Conservation (phyloP, 1,140 invertebrate species). For the Leptonema lineaticorne region DNA sequence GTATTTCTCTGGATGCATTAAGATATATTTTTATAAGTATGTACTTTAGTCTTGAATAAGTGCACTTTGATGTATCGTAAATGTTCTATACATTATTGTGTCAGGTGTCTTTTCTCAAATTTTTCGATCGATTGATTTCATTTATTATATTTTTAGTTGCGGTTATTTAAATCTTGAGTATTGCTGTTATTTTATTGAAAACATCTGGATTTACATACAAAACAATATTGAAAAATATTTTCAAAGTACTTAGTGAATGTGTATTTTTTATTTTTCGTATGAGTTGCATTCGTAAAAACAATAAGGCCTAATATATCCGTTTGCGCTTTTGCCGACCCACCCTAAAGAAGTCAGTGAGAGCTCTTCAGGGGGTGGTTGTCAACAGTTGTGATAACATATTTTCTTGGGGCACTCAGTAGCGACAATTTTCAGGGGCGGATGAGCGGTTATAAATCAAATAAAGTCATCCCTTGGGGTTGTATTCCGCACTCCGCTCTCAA, state of each 20-base stretch:
- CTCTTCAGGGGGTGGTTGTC: conserved; percentile 22
- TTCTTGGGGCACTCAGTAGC: conserved; percentile 26
- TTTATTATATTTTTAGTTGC: too few species aligned
- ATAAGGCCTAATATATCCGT: background rate
- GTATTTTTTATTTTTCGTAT: too few species aligned
- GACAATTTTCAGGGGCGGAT: conserved; percentile 11
- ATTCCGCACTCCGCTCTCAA: too few species aligned
- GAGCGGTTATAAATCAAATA: conserved; percentile 30
- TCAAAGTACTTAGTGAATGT: too few species aligned
- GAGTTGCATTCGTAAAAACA: conserved; percentile 28
- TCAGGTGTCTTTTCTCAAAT: conserved; percentile 18
- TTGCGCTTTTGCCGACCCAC: background rate
- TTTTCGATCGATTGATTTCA: too few species aligned
- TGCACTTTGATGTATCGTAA: conserved; percentile 1
- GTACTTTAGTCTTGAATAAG: background rate
- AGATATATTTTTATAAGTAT: background rate
- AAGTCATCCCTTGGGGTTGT: conserved; percentile 28
- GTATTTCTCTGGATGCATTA: conserved; percentile 21
- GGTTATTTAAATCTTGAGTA: too few species aligned
- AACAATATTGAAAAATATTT: too few species aligned
- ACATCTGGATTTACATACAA: too few species aligned
- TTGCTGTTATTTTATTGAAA: too few species aligned
- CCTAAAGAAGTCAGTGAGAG: background rate
- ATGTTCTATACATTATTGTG: conserved; percentile 23
- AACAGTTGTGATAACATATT: conserved; percentile 38